A percentile compares a stretch with the other conserved stretches of the same genome.
These are phyloP conservation scores for Tachyglossus aculeatus DNA, from an alignment of 2,797 vertebrate genomes.

Conservation along the genomic window DNA sequence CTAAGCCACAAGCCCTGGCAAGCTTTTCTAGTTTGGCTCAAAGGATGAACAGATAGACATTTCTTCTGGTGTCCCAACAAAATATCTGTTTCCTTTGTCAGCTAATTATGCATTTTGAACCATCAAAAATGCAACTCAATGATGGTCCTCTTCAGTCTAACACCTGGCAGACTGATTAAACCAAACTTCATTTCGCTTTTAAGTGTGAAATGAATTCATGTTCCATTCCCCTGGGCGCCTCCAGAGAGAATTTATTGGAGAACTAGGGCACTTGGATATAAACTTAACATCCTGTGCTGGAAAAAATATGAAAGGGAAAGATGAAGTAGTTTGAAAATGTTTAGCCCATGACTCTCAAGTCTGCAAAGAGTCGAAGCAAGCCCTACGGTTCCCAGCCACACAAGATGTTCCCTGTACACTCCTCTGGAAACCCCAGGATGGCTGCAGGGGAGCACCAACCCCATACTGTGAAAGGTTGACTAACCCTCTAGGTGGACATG, in stretches of 20 bases:
- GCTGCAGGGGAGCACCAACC: too few species aligned
- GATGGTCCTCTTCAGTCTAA: constrained; percentile 60
- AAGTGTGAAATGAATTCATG: constrained; percentile 46
- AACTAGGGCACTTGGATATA: too few species aligned
- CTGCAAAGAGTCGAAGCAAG: not conserved
- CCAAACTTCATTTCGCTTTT: constrained; percentile 48
- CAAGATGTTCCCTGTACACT: too few species aligned
- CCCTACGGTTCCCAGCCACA: too few species aligned
- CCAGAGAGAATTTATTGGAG: constrained; percentile 31
- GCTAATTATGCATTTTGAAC: constrained; percentile 65
- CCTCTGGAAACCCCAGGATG: too few species aligned
- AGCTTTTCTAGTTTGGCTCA: constrained; percentile 49
- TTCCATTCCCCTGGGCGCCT: constrained; percentile 30
- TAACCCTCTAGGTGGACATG: too few species aligned
- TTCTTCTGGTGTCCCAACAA: constrained; percentile 53
- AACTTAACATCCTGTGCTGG: too few species aligned
- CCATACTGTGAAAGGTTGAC: too few species aligned
- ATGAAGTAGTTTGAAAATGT: not conserved
- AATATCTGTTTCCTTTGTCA: constrained; percentile 61
- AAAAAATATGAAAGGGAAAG: too few species aligned
- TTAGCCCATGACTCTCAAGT: not conserved
- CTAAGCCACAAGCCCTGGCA: too few species aligned
- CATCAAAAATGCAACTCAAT: constrained; percentile 60
- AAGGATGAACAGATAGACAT: constrained; percentile 41
- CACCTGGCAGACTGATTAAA: constrained; percentile 49